These are phyloP conservation scores for Brevimyrus niger DNA, from an alignment of 2,113 vertebrate genomes.

Conservation along the genomic window DNA sequence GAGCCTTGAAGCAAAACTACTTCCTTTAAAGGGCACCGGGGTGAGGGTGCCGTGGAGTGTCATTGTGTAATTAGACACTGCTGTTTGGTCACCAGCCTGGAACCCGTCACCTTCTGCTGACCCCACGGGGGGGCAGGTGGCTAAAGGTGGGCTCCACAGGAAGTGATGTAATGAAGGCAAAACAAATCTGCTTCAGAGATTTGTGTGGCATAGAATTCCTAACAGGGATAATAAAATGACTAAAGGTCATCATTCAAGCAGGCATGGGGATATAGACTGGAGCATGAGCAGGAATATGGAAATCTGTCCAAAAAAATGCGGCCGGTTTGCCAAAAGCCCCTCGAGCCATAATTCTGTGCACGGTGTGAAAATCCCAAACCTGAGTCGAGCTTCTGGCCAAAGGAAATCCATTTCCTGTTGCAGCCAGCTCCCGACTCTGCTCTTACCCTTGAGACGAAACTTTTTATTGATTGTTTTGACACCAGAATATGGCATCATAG, in stretches of 20 bases:
- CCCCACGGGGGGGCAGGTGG: slow-evolving; percentile 12
- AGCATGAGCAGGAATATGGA: background rate
- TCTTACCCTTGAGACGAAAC: slow-evolving; percentile 2
- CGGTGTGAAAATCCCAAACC: background rate
- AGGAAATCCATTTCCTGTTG: background rate
- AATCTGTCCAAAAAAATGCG: background rate
- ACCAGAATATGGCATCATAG: background rate
- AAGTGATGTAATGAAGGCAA: slow-evolving; percentile 6
- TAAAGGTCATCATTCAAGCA: background rate
- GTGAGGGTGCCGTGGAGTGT: background rate
- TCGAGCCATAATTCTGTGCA: background rate
- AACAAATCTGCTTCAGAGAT: background rate
- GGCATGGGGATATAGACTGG: background rate
- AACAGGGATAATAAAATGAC: background rate
- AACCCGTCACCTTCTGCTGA: slow-evolving; percentile 23
- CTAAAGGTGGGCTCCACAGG: background rate
- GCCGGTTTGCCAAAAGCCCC: background rate
- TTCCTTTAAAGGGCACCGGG: background rate
- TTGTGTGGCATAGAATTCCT: background rate
- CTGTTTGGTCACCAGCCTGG: slow-evolving; percentile 22
- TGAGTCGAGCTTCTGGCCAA: background rate
- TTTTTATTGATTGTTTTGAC: slow-evolving; percentile 14
- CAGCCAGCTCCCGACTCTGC: background rate
- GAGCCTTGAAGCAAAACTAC: slow-evolving; percentile 5
- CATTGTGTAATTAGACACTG: slow-evolving; percentile 28